Evolutionary conservation across 1,140 invertebrate species (phyloP).

Genomic region (Drosophila leontia): DNA sequence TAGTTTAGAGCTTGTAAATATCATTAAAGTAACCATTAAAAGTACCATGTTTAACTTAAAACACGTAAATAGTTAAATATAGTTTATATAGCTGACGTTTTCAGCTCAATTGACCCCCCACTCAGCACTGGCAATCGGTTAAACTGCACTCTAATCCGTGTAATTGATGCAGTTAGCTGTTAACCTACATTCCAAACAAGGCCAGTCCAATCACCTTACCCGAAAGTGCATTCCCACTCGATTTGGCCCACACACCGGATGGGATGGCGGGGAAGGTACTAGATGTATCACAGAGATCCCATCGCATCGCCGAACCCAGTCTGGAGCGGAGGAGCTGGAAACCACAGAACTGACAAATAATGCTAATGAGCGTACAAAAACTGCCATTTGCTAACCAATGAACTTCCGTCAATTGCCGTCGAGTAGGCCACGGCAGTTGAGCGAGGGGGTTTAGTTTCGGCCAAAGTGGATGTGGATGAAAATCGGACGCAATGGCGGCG

Average conservation of each 20-base stretch:
- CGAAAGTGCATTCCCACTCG: conserved; percentile 18
- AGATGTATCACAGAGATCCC: conserved; percentile 48
- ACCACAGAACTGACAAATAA: conserved; percentile 80
- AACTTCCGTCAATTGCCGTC: conserved; percentile 81
- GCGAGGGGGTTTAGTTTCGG: background rate
- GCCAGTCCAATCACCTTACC: conserved; percentile 32
- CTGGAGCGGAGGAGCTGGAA: conserved; percentile 45
- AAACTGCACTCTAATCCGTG: background rate
- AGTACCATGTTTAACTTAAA: background rate
- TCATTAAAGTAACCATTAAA: background rate
- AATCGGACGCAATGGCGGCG: conserved; percentile 64
- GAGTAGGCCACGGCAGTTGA: conserved; percentile 19
- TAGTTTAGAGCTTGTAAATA: background rate
- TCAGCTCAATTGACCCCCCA: background rate
- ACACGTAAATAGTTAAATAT: background rate
- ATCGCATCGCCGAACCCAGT: conserved; percentile 59
- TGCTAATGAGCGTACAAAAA: conserved; percentile 84
- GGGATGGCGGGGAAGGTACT: background rate
- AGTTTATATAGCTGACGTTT: background rate
- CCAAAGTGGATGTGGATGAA: conserved; percentile 18
- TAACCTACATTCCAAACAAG: conserved; percentile 38
- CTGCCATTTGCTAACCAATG: conserved; percentile 83
- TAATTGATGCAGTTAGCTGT: conserved; percentile 38
- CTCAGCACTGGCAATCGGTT: conserved; percentile 2
- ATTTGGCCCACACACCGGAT: conserved; percentile 6